These are phyloP conservation scores for Rhinichthys klamathensis DNA, from an alignment of 2,113 vertebrate species.

Conservation along the genomic window DNA sequence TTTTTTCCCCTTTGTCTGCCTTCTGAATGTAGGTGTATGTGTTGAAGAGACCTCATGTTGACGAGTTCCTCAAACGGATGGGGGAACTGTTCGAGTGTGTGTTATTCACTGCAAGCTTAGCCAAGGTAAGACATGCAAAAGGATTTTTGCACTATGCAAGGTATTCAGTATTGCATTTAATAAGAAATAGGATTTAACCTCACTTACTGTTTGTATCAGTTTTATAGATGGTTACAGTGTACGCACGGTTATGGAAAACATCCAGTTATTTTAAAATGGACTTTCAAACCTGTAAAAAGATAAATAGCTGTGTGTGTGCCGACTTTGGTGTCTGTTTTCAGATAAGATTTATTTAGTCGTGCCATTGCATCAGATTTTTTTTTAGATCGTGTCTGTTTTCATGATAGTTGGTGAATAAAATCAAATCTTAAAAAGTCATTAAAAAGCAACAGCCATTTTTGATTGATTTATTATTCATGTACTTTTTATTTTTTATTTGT, in stretches of 20 bases:
- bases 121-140: slow-evolving; percentile 83
- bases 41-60: slow-evolving; percentile 92
- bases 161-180: background rate
- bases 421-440: no score
- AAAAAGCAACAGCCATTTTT: no score
- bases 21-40: slow-evolving; percentile 86
- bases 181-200: background rate
- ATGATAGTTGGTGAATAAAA: no score
- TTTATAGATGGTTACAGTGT: background rate
- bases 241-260: background rate
- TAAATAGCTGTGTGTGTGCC: background rate
- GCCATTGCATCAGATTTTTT: no score
- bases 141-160: background rate
- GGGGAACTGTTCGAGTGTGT: slow-evolving; percentile 96
- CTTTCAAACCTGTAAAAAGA: background rate
- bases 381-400: no score
- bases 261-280: background rate
- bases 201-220: background rate
- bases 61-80: slow-evolving; percentile 94
- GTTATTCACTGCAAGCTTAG: slow-evolving; percentile 95
- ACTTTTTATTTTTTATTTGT: no score
- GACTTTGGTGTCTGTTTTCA: no score
- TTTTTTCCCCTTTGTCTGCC: background rate
- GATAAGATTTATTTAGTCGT: no score
- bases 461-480: no score